Evolutionary conservation across 2,888 invertebrate genomes (phyloP).

Genomic region (Abrostola triplasia): DNA sequence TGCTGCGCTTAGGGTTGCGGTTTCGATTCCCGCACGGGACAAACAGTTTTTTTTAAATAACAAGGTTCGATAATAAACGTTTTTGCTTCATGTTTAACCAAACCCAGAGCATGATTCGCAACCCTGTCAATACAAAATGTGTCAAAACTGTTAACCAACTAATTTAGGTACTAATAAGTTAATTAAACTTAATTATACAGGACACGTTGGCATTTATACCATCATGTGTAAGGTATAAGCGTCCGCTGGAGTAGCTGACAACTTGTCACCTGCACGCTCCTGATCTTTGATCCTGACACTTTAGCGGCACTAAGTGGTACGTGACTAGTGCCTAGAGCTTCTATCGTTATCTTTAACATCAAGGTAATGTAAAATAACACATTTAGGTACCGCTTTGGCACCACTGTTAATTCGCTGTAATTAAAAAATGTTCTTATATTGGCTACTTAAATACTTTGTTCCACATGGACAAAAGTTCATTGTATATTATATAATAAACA

Average conservation of each 20-base stretch:
- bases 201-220: neutral
- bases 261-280: slow-evolving; percentile 8
- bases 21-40: too few species aligned
- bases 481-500: neutral
- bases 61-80: too few species aligned
- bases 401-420: slow-evolving; percentile 3
- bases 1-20: too few species aligned
- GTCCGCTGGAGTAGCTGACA: neutral
- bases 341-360: slow-evolving; percentile 13
- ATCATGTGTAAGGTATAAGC: neutral
- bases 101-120: too few species aligned
- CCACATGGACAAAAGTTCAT: too few species aligned
- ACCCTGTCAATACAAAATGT: too few species aligned
- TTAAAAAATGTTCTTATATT: neutral
- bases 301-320: slow-evolving; percentile 1
- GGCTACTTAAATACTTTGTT: too few species aligned
- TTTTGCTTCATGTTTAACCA: too few species aligned
- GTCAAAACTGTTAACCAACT: too few species aligned
- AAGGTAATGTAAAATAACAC: neutral
- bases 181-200: neutral
- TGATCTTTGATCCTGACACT: slow-evolving; percentile 24
- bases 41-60: too few species aligned
- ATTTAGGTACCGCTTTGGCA: slow-evolving; percentile 8
- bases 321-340: slow-evolving; percentile 3
- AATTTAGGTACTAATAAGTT: too few species aligned